Evolutionary conservation across 2,888 invertebrate genomes (phyloP), one percentile per base, ranked within the genome.

Genomic region (Agelastica alni): DNA sequence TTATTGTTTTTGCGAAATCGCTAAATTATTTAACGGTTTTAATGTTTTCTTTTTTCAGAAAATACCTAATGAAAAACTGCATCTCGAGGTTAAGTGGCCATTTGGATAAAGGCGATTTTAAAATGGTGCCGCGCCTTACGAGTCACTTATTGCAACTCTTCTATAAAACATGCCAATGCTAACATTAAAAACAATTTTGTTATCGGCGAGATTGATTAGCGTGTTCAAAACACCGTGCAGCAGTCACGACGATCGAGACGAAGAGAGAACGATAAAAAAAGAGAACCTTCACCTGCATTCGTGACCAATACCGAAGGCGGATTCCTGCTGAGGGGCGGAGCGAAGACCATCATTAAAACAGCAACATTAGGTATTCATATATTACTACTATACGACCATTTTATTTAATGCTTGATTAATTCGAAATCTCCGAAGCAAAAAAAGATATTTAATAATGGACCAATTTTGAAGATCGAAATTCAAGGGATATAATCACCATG

Each of bases 361-460:
- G 55, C 51, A 51, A 56, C 62, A 65, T 68, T 71, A 70, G 66
- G 63, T 71, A 72, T 72, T 72, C 71, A 70, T 72, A 69, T 37
- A 51, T 51, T 47, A 42, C 51, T 42, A 37, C n/a, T n/a, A n/a
- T 16, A 46, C 47, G 37, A 52, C 55, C 55, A 55, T 55, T 69
- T 71, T 71, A 72, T 70, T 65, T 65, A 66, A 67, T 64, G 66
- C 70, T 66, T 68, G 66, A 70, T 70, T 68, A 68, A 67, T 56
- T 64, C 44, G 17, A 47, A 36, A 52, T 59, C 34, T 52, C 54
- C 5, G 10, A 9, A 18, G 5, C 18, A 18, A 3, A 6, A 18
- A 37, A 5, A 20, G 6, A 10, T 9, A 3, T 7, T 22, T 13
- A 41, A 7, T 22, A 22, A 22, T 22, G 22, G n/a, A n/a, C n/a